A percentile compares a stretch with the other conserved stretches of the same genome.
These are phyloP conservation scores for Galendromus occidentalis DNA, from an alignment of 1,140 invertebrate genomes.

Conservation along the genomic window DNA sequence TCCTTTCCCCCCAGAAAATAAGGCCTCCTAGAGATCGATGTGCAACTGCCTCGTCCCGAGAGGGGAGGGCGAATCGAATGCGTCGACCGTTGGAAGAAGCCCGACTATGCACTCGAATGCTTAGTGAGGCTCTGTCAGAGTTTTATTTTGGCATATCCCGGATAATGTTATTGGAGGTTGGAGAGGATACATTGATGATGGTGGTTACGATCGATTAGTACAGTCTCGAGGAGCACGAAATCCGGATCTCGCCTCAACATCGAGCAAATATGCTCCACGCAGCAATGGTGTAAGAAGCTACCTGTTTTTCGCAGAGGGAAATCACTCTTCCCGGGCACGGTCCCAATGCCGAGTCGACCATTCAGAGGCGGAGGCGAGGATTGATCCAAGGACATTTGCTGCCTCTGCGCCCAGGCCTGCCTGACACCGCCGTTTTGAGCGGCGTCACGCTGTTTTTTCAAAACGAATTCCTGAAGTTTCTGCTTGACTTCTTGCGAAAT, in stretches of 20 bases:
- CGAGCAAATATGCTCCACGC: too few relatives aligned
- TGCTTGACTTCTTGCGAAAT: slow-evolving; percentile 89
- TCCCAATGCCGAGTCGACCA: neutral
- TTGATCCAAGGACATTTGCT: slow-evolving; percentile 7
- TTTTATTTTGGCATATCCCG: too few relatives aligned
- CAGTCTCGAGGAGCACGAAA: neutral
- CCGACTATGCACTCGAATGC: too few relatives aligned
- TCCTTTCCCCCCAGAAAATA: too few relatives aligned
- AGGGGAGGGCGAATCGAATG: too few relatives aligned
- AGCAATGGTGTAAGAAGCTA: slow-evolving; percentile 29
- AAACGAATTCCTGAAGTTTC: slow-evolving; percentile 69
- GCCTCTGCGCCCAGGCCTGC: neutral
- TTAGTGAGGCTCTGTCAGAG: too few relatives aligned
- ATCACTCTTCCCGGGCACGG: slow-evolving; percentile 34
- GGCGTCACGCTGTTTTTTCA: slow-evolving; percentile 64
- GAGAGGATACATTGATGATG: neutral
- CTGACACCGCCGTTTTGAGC: slow-evolving; percentile 24
- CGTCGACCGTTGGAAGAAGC: too few relatives aligned
- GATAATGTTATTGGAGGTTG: too few relatives aligned
- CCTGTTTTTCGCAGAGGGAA: slow-evolving; percentile 86
- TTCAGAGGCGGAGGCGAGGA: slow-evolving; percentile 4
- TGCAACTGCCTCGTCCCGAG: too few relatives aligned
- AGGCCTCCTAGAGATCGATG: too few relatives aligned
- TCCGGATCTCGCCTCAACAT: neutral
- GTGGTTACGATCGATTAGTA: neutral